These are phyloP conservation scores for Bombus ignitus DNA, from an alignment of 1,140 invertebrate species.

Conservation along the genomic window DNA sequence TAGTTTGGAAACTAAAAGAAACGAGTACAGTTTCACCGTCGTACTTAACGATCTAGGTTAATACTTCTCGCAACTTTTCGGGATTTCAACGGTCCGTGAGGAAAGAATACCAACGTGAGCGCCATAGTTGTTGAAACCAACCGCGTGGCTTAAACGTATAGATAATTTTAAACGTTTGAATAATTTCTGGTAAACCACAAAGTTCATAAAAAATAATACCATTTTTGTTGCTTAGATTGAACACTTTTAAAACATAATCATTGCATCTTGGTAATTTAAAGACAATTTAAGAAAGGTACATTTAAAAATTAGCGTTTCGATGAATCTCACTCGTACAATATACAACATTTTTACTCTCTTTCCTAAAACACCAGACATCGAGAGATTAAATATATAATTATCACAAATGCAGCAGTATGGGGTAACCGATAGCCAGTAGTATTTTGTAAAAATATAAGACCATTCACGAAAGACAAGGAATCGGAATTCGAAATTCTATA, in stretches of 20 bases:
- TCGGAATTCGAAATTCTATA: conserved; percentile 32
- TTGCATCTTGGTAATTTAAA: too few species aligned
- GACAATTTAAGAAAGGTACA: too few species aligned
- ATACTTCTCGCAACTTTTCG: conserved; percentile 41
- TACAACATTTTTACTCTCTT: too few species aligned
- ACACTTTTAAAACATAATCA: too few species aligned
- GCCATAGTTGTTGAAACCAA: not conserved
- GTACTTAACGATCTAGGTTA: conserved; percentile 48
- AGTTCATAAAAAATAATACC: not conserved
- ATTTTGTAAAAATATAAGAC: not conserved
- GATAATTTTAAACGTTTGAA: too few species aligned
- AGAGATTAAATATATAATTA: too few species aligned
- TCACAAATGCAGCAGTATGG: too few species aligned
- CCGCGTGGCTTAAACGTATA: not conserved
- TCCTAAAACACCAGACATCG: too few species aligned
- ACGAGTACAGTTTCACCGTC: conserved; percentile 6
- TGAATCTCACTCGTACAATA: too few species aligned
- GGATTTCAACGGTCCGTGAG: conserved; percentile 5
- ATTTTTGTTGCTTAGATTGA: too few species aligned
- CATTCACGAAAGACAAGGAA: too few species aligned
- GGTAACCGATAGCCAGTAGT: not conserved
- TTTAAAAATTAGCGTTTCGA: too few species aligned
- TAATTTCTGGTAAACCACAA: not conserved
- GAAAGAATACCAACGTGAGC: conserved; percentile 24
- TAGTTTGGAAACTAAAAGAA: conserved; percentile 24